Evolutionary conservation across 2,113 vertebrate species (phyloP).

Genomic region (Rhodinocichla rosea): DNA sequence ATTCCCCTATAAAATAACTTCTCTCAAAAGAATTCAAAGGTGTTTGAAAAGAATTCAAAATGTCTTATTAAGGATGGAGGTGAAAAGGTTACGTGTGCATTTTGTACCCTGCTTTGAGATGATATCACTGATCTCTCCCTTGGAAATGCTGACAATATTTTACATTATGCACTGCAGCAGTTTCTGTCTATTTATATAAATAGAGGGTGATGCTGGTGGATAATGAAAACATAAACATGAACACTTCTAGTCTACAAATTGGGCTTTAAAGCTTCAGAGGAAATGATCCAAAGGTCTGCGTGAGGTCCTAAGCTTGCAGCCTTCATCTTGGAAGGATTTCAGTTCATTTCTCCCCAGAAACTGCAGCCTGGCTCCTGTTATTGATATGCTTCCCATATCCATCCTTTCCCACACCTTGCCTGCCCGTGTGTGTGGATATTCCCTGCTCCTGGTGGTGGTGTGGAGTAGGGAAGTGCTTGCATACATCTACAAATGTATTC

Average conservation of each 20-base stretch:
- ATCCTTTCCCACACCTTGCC: not conserved
- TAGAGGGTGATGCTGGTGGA: not conserved
- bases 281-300: not conserved
- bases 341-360: not conserved
- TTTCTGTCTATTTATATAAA: not conserved
- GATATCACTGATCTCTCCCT: not conserved
- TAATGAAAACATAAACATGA: not conserved
- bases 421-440: not conserved
- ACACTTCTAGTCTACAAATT: not conserved
- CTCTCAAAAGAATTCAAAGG: not conserved
- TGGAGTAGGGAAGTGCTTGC: not conserved
- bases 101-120: not conserved
- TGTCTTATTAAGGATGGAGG: not conserved
- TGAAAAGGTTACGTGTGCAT: not conserved
- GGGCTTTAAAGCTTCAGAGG: not conserved
- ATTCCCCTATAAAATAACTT: not conserved
- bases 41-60: not conserved
- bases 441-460: not conserved
- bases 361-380: not conserved
- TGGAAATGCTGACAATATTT: not conserved
- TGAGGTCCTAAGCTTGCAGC: not conserved
- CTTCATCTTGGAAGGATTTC: not conserved
- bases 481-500: not conserved
- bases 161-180: not conserved
- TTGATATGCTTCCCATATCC: not conserved